Evolutionary conservation across 2,797 vertebrate species (phyloP).

Genomic region (Phyllotis vaccarum): DNA sequence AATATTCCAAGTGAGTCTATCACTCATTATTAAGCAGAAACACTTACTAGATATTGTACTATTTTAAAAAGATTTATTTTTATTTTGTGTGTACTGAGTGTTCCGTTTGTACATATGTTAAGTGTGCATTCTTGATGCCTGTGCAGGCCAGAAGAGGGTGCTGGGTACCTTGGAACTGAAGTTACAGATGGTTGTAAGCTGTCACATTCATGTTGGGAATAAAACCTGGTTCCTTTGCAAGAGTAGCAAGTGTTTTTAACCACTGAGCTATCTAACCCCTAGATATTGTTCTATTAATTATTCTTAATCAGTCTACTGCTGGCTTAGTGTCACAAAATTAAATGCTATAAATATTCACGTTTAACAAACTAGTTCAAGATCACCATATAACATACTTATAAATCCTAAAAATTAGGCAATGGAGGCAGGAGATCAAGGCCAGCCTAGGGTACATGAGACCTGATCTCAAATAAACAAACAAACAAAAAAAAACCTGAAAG

Average conservation of each 20-base stretch:
- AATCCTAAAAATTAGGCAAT: neutral
- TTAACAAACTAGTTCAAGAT: neutral
- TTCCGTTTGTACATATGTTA: neutral
- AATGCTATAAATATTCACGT: constrained; percentile 50
- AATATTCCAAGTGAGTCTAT: constrained; percentile 13
- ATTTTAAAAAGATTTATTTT: neutral
- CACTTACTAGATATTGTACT: constrained; percentile 43
- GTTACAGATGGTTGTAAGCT: neutral
- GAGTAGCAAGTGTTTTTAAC: neutral
- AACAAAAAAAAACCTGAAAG: neutral
- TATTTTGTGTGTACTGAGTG: neutral
- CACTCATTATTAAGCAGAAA: constrained; percentile 46
- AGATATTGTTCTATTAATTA: constrained; percentile 33
- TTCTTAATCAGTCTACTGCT: neutral
- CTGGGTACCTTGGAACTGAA: neutral
- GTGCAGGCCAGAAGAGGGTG: neutral
- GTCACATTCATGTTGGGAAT: neutral
- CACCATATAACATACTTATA: neutral
- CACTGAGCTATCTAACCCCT: neutral
- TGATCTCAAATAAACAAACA: neutral
- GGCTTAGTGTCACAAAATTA: neutral
- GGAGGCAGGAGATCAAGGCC: neutral
- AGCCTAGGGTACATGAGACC: neutral
- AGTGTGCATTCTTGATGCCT: neutral
- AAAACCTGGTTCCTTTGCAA: neutral